Evolutionary conservation across 2,797 vertebrate genomes (phyloP).

Genomic region (Gorsachius magnificus): DNA sequence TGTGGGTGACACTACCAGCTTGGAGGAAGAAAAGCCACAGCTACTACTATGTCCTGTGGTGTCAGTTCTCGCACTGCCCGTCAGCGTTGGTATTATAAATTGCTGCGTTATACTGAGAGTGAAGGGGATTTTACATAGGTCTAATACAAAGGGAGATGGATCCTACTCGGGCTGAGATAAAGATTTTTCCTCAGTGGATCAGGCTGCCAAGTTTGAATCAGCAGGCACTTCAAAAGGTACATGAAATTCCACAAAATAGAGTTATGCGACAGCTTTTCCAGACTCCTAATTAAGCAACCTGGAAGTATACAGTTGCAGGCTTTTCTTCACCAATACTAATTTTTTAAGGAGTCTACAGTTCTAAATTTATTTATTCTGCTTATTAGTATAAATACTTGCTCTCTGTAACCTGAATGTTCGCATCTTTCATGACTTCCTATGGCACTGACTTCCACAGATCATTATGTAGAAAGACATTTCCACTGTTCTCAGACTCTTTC

Average conservation of each 20-base stretch:
- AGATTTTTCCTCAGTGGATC: neutral
- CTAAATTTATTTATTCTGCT: neutral
- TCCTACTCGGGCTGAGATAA: neutral
- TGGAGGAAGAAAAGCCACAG: neutral
- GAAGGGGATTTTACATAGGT: neutral
- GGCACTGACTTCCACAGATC: neutral
- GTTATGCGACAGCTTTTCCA: neutral
- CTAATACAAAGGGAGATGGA: neutral
- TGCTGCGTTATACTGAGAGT: neutral
- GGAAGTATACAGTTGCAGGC: neutral
- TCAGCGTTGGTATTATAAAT: neutral
- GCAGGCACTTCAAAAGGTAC: neutral
- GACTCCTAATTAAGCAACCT: neutral
- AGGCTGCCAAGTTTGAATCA: neutral
- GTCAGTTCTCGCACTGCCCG: neutral
- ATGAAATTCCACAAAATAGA: neutral
- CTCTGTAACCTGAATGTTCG: neutral
- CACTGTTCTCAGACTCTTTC: neutral
- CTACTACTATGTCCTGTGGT: neutral
- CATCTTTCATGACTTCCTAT: neutral
- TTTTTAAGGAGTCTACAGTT: neutral
- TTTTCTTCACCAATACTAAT: neutral
- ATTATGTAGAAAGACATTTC: neutral
- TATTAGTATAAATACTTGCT: neutral
- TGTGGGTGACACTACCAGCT: neutral